Conservation (phyloP, 1,140 invertebrate genomes). For the Dendroctonus ponderosae region DNA sequence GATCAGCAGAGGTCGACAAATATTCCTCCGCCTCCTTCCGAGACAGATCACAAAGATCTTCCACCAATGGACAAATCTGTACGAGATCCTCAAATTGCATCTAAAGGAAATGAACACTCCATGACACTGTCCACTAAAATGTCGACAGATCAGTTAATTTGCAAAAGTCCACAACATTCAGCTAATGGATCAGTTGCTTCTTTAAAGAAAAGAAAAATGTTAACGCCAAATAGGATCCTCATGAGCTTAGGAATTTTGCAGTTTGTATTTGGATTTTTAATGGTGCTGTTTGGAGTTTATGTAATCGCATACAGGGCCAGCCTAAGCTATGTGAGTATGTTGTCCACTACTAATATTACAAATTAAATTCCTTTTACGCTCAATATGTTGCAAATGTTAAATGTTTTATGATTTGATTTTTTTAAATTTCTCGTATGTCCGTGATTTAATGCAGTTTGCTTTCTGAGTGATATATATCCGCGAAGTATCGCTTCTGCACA, state of each 20-base stretch:
- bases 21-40: constrained; percentile 22
- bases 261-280: constrained; percentile 57
- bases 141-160: constrained; percentile 59
- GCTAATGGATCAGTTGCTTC: constrained; percentile 42
- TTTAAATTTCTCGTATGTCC: too few relatives aligned
- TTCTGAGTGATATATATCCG: too few relatives aligned
- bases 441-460: too few relatives aligned
- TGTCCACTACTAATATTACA: too few relatives aligned
- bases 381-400: too few relatives aligned
- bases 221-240: constrained; percentile 42
- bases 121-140: constrained; percentile 46
- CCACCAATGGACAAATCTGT: constrained; percentile 1
- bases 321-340: constrained; percentile 52
- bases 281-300: constrained; percentile 58
- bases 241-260: constrained; percentile 57
- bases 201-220: constrained; percentile 34
- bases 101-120: constrained; percentile 32
- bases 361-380: too few relatives aligned
- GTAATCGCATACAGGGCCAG: constrained; percentile 58
- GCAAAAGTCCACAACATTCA: constrained; percentile 55
- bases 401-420: too few relatives aligned
- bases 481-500: too few relatives aligned
- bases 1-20: constrained; percentile 1
- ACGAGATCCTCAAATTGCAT: not conserved
- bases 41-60: constrained; percentile 9